Conservation (phyloP, 2,888 invertebrate species). For the Stenodema calcarata region DNA sequence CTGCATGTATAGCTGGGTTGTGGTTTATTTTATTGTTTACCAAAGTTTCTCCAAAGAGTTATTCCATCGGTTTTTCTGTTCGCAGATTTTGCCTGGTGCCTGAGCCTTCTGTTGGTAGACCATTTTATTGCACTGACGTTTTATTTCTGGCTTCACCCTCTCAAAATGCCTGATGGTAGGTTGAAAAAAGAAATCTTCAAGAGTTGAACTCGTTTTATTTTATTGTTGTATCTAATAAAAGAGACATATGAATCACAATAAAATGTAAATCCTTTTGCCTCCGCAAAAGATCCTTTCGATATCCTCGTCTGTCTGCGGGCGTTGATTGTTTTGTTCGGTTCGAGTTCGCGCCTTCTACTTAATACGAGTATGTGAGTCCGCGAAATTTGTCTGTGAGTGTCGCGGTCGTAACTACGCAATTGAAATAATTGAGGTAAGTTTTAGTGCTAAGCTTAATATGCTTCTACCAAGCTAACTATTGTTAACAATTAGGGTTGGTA, state of each 20-base stretch:
- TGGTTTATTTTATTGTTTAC: too few species aligned
- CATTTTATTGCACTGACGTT: neutral
- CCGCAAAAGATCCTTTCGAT: too few species aligned
- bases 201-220: neutral
- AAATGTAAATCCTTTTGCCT: neutral
- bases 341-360: neutral
- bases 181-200: neutral
- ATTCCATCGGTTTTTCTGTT: neutral
- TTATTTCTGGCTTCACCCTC: neutral
- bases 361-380: neutral
- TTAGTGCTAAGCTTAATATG: too few species aligned
- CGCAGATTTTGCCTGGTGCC: neutral
- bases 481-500: too few species aligned
- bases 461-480: too few species aligned
- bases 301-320: neutral
- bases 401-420: too few species aligned
- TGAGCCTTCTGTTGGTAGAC: neutral
- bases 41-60: neutral
- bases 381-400: too few species aligned
- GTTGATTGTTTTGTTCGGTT: neutral
- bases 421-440: too few species aligned
- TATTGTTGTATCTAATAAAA: neutral
- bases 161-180: neutral
- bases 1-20: too few species aligned
- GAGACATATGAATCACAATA: neutral